These are phyloP conservation scores for Globicephala melas DNA, from an alignment of 2,113 vertebrate genomes.

Conservation along the genomic window DNA sequence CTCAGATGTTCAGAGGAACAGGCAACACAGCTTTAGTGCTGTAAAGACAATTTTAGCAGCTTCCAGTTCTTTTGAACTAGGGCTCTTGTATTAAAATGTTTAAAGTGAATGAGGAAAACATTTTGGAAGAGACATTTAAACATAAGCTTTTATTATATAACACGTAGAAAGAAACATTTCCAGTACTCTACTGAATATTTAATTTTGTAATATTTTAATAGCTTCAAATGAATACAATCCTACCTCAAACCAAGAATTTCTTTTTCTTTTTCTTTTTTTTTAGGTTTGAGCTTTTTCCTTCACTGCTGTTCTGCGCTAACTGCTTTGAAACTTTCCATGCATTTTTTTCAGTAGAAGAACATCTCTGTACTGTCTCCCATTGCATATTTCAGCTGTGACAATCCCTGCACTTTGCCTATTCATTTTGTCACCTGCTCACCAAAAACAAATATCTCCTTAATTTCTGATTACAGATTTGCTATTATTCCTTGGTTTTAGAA, in stretches of 20 bases:
- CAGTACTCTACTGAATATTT: slow-evolving; percentile 72
- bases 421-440: slow-evolving; percentile 89
- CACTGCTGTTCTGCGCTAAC: slow-evolving; percentile 89
- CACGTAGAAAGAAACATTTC: slow-evolving; percentile 75
- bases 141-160: slow-evolving; percentile 75
- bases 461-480: slow-evolving; percentile 81
- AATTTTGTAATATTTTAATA: slow-evolving; percentile 81
- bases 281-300: slow-evolving; percentile 86
- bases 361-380: slow-evolving; percentile 86
- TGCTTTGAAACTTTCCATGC: slow-evolving; percentile 86
- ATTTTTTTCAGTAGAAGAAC: slow-evolving; percentile 88
- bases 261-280: slow-evolving; percentile 77
- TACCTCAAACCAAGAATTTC: slow-evolving; percentile 83
- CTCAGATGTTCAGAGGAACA: slow-evolving; percentile 37
- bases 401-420: slow-evolving; percentile 87
- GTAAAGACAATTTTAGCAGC: slow-evolving; percentile 19
- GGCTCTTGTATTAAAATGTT: slow-evolving; percentile 58
- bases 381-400: slow-evolving; percentile 88
- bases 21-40: slow-evolving; percentile 28
- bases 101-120: slow-evolving; percentile 58
- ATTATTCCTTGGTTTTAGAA: slow-evolving; percentile 57
- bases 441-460: slow-evolving; percentile 77
- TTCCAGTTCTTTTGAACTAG: slow-evolving; percentile 68
- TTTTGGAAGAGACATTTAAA: slow-evolving; percentile 65
- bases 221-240: slow-evolving; percentile 82